These are phyloP conservation scores for Turritopsis rubra DNA, from an alignment of 30 jellyfish, hydroid and myxozoan genomes.

Conservation along the genomic window DNA sequence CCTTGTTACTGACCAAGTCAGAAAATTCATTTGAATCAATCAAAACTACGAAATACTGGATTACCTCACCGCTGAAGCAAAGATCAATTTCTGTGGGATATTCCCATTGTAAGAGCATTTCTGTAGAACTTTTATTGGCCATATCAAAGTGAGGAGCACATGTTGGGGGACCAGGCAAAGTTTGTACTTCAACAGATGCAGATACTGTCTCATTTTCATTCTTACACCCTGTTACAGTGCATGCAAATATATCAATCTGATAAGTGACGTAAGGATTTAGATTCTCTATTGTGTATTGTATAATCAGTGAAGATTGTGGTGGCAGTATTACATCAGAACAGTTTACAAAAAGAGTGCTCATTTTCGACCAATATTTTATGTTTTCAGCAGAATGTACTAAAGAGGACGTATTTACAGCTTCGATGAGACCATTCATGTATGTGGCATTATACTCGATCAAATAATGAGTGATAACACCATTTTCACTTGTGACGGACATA, in stretches of 20 bases:
- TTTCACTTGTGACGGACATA: not conserved
- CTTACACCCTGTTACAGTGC: not conserved
- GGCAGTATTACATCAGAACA: not conserved
- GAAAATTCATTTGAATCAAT: not conserved
- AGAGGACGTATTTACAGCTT: not conserved
- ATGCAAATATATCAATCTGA: not conserved
- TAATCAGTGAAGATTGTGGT: not conserved
- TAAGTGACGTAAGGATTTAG: not conserved
- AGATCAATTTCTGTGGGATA: not conserved
- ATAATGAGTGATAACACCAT: slow-evolving; percentile 11
- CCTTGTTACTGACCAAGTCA: not conserved
- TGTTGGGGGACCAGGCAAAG: not conserved
- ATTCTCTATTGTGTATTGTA: not conserved
- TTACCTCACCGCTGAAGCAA: not conserved
- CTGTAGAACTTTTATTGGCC: not conserved
- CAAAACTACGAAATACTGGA: not conserved
- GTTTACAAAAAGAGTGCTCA: not conserved
- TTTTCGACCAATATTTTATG: not conserved
- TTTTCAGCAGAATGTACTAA: not conserved
- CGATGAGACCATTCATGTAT: not conserved
- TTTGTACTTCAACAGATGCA: not conserved
- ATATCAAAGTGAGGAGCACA: not conserved
- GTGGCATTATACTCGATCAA: not conserved
- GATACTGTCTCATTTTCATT: not conserved
- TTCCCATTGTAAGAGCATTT: not conserved